Percentiles rank a stretch among this genome's conserved stretches.
Conservation (phyloP, 2,888 invertebrate genomes). For the Exephanes ischioxanthus region DNA sequence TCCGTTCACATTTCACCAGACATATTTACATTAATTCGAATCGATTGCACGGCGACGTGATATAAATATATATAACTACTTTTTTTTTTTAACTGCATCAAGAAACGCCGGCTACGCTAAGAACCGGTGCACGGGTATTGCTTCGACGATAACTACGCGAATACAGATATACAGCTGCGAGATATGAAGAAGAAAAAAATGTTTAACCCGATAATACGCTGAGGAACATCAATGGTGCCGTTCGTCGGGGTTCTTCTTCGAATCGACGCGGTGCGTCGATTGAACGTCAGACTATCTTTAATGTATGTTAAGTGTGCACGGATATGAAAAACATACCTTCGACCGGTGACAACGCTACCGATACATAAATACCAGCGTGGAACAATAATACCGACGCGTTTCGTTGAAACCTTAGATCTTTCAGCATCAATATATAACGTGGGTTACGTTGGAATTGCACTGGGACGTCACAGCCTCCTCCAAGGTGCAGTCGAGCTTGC, state of each 20-base stretch:
- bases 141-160: slow-evolving; percentile 26
- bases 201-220: neutral
- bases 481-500: slow-evolving; percentile 89
- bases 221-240: slow-evolving; percentile 55
- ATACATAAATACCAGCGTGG: slow-evolving; percentile 64
- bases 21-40: slow-evolving; percentile 40
- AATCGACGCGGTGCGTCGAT: slow-evolving; percentile 7
- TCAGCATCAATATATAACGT: slow-evolving; percentile 86
- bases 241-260: slow-evolving; percentile 1
- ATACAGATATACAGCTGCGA: slow-evolving; percentile 17
- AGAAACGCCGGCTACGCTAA: neutral
- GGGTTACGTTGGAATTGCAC: slow-evolving; percentile 86
- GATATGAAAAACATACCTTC: slow-evolving; percentile 71
- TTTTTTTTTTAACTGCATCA: neutral
- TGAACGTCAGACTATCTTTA: slow-evolving; percentile 15
- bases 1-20: neutral
- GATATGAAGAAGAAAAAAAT: slow-evolving; percentile 9
- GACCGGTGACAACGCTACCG: slow-evolving; percentile 69
- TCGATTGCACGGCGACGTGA: slow-evolving; percentile 28
- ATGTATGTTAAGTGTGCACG: slow-evolving; percentile 41
- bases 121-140: neutral
- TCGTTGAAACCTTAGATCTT: neutral
- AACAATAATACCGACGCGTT: slow-evolving; percentile 34
- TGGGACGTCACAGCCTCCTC: slow-evolving; percentile 89
- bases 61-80: slow-evolving; percentile 15